Percentiles rank a stretch among this genome's conserved stretches.
Evolutionary conservation across 2,113 vertebrate species (phyloP).

Genomic region (Rhinoptilus africanus): DNA sequence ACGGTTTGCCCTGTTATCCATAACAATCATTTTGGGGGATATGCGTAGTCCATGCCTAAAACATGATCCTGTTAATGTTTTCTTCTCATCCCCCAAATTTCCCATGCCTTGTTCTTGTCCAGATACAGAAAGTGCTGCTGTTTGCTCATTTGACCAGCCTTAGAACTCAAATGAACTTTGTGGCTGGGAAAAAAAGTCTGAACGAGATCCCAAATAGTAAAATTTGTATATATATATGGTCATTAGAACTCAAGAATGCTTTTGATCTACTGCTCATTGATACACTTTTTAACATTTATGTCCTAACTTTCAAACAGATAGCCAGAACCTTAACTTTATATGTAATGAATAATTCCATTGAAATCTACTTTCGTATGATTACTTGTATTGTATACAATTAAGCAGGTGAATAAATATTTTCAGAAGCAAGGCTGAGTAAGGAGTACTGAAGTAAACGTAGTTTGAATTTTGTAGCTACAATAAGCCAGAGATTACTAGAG

Average conservation of each 20-base stretch:
- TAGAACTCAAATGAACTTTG: background rate
- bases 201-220: background rate
- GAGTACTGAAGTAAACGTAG: background rate
- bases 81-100: background rate
- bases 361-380: background rate
- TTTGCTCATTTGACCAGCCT: background rate
- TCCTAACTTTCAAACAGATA: background rate
- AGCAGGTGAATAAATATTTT: background rate
- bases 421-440: background rate
- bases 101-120: background rate
- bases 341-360: background rate
- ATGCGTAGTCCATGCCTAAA: background rate
- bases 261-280: background rate
- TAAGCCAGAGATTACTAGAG: background rate
- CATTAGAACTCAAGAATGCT: background rate
- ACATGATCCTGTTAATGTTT: background rate
- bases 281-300: background rate
- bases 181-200: background rate
- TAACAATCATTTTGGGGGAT: background rate
- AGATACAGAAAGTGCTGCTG: background rate
- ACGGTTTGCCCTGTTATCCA: rapidly evolving
- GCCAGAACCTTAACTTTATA: background rate
- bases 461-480: background rate
- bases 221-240: background rate
- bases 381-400: background rate